Evolutionary conservation across 2,113 vertebrate genomes (phyloP).

Genomic region (Crotalus helleri): DNA sequence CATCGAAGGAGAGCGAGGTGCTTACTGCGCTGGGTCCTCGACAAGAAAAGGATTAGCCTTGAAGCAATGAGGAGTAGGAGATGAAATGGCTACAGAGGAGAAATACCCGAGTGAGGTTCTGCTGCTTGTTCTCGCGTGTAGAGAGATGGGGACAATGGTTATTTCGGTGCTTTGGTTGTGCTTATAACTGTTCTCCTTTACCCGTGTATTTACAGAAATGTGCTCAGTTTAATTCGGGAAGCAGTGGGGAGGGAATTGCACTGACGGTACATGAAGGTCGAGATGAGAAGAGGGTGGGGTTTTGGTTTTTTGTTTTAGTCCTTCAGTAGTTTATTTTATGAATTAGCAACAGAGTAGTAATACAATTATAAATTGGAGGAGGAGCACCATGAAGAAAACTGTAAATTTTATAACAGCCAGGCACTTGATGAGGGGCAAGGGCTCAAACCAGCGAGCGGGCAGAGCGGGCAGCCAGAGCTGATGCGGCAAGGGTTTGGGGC

Average conservation of each 20-base stretch:
- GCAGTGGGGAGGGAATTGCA: neutral
- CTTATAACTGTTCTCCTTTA: neutral
- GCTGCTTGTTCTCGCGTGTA: no score
- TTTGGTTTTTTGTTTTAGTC: neutral
- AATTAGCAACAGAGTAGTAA: neutral
- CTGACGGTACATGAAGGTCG: neutral
- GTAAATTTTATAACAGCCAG: neutral
- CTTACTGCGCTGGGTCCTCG: neutral
- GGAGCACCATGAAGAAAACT: neutral
- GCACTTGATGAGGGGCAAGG: no score
- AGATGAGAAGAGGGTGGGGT: no score
- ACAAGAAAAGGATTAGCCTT: constrained; percentile 2
- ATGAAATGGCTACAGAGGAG: neutral
- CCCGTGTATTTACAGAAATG: neutral
- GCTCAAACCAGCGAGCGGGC: neutral
- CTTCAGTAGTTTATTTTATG: neutral
- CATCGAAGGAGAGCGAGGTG: neutral
- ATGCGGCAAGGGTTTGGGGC: neutral
- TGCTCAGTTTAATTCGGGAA: neutral
- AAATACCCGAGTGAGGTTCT: neutral
- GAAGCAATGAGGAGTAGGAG: neutral
- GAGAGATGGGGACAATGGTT: no score
- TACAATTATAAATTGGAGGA: neutral
- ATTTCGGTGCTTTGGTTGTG: neutral
- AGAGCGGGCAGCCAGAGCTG: neutral